Evolutionary conservation across 2,113 vertebrate genomes (phyloP).

Genomic region (Oenanthe melanoleuca): DNA sequence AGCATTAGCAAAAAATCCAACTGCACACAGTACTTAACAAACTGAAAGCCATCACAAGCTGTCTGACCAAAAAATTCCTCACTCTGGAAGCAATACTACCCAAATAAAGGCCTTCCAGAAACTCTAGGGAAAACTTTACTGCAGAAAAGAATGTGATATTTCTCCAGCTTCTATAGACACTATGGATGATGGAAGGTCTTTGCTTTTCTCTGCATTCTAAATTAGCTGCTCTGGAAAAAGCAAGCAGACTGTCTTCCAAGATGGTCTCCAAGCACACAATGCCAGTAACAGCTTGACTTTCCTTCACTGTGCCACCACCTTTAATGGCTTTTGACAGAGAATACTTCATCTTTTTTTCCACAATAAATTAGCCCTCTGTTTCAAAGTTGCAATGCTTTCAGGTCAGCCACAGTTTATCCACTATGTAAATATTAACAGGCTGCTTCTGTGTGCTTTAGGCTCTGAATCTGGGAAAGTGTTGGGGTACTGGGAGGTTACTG

Average conservation of each 20-base stretch:
- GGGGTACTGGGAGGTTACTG: constrained; percentile 22
- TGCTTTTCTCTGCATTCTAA: neutral
- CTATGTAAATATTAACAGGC: constrained; percentile 60
- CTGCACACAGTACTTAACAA: neutral
- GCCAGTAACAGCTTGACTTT: neutral
- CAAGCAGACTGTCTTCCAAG: neutral
- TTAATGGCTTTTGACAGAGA: neutral
- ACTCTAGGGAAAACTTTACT: neutral
- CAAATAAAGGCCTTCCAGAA: constrained; percentile 28
- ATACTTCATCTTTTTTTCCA: neutral
- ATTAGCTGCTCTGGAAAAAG: constrained; percentile 23
- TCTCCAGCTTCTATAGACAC: neutral
- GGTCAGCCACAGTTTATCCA: constrained; percentile 55
- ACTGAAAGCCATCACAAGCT: neutral
- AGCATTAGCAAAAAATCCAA: neutral
- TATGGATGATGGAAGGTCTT: neutral
- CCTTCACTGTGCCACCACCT: neutral
- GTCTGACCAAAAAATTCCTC: neutral
- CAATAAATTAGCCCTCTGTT: constrained; percentile 44
- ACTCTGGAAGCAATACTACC: neutral
- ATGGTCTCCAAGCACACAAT: neutral
- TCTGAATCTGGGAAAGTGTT: constrained; percentile 24
- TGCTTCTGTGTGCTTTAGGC: neutral
- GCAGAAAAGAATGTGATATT: neutral
- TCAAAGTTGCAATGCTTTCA: constrained; percentile 48